These are phyloP conservation scores for Agapornis roseicollis DNA, from an alignment of 2,113 vertebrate genomes.

Conservation along the genomic window DNA sequence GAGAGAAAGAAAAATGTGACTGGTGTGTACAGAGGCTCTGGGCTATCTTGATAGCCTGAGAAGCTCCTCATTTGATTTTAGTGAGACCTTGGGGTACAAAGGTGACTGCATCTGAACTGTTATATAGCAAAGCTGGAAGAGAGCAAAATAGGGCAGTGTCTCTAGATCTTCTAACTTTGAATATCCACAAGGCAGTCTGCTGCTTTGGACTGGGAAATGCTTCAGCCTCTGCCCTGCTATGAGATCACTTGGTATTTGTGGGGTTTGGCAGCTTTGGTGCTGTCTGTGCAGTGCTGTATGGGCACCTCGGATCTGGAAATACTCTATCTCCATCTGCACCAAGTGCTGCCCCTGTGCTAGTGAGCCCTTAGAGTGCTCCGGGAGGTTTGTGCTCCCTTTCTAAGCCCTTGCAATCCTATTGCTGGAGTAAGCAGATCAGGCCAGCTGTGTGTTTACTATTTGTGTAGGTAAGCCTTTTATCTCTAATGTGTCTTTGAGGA, in stretches of 20 bases:
- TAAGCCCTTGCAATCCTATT: rapidly evolving
- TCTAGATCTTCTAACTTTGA: background rate
- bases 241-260: background rate
- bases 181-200: background rate
- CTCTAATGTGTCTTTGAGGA: background rate
- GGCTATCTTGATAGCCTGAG: background rate
- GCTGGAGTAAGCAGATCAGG: background rate
- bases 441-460: background rate
- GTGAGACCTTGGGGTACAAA: background rate
- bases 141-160: background rate
- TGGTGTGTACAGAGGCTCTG: background rate
- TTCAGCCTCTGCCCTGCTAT: background rate
- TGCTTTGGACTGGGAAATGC: background rate
- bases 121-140: background rate
- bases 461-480: background rate
- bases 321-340: rapidly evolving
- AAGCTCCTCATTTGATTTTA: background rate
- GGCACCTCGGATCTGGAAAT: rapidly evolving
- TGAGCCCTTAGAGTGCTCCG: background rate
- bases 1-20: background rate
- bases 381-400: background rate
- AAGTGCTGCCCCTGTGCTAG: background rate
- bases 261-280: background rate
- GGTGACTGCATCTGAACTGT: background rate
- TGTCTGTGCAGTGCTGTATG: rapidly evolving